Evolutionary conservation across 2,113 vertebrate genomes (phyloP).

Genomic region (Ursus arctos): DNA sequence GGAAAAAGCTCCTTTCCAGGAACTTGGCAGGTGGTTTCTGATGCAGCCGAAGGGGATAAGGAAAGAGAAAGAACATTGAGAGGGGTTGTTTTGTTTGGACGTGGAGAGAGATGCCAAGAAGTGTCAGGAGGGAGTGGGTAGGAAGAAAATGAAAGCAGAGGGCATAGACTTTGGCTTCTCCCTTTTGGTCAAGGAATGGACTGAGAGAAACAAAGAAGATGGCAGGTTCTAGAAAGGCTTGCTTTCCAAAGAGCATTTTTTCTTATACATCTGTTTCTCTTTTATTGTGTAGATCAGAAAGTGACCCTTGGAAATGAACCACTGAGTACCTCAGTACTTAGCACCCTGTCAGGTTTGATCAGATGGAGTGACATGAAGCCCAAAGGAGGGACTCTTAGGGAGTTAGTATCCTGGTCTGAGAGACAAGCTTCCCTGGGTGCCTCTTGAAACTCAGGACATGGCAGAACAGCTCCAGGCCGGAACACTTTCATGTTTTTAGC

Average conservation of each 20-base stretch:
- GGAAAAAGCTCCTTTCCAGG: background rate
- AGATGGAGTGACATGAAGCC: background rate
- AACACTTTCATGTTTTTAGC: background rate
- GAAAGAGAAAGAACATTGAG: background rate
- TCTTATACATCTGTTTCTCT: background rate
- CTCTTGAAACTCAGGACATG: background rate
- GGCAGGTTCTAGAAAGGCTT: background rate
- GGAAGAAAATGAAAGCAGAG: background rate
- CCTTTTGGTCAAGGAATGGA: background rate
- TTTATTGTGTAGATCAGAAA: background rate
- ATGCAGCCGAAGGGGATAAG: background rate
- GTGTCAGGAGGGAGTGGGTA: background rate
- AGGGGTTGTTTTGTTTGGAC: background rate
- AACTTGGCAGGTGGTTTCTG: background rate
- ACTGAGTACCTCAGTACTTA: background rate
- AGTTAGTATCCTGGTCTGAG: background rate
- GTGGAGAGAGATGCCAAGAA: background rate
- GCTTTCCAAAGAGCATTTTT: background rate
- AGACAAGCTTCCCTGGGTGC: background rate
- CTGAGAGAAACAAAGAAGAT: background rate
- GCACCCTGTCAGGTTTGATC: background rate
- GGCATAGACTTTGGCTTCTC: background rate
- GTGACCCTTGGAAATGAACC: background rate
- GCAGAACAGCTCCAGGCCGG: background rate
- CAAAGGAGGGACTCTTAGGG: background rate